phyloP scores from a whole-genome alignment of 2,888 invertebrate species.

The Chrysomela aeneicollis region DNA sequence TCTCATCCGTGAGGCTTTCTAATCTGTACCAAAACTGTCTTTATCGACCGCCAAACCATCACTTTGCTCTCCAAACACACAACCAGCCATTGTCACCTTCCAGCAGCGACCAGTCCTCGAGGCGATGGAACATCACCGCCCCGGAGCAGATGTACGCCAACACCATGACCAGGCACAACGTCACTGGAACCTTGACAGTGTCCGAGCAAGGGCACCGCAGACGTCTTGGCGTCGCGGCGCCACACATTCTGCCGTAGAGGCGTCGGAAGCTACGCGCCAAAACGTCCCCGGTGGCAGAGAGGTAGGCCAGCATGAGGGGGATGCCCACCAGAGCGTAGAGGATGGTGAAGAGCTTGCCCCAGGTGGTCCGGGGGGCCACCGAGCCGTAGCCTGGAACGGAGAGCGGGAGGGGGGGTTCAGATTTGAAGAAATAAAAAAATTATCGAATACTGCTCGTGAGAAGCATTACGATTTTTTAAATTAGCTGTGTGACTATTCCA shows the following conservation, averaged over 20 bases:
- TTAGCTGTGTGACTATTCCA: no score
- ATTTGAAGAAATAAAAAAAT: no score
- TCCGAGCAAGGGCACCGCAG: slow-evolving; percentile 62
- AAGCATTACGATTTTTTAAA: no score
- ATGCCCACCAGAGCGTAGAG: slow-evolving; percentile 87
- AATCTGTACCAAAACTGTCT: no score
- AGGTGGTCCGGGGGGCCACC: slow-evolving; percentile 80
- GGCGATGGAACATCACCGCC: slow-evolving; percentile 85
- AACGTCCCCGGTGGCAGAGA: slow-evolving; percentile 87
- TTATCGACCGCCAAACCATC: no score
- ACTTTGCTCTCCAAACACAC: no score
- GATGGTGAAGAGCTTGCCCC: slow-evolving; percentile 83
- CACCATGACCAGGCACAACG: slow-evolving; percentile 85
- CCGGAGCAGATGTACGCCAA: slow-evolving; percentile 89
- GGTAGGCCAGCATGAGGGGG: slow-evolving; percentile 86
- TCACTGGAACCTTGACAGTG: slow-evolving; percentile 83
- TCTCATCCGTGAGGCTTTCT: no score
- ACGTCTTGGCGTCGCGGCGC: slow-evolving; percentile 62
- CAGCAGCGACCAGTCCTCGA: slow-evolving; percentile 90
- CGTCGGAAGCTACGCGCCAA: slow-evolving; percentile 68
- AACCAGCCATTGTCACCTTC: no score
- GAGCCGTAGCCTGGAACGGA: slow-evolving; percentile 84
- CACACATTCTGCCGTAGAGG: slow-evolving; percentile 68
- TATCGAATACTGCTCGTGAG: no score
- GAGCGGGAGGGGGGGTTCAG: no score